These are phyloP conservation scores for Drosophila nigritarsus DNA, from an alignment of 2,888 invertebrate genomes.

Conservation along the genomic window DNA sequence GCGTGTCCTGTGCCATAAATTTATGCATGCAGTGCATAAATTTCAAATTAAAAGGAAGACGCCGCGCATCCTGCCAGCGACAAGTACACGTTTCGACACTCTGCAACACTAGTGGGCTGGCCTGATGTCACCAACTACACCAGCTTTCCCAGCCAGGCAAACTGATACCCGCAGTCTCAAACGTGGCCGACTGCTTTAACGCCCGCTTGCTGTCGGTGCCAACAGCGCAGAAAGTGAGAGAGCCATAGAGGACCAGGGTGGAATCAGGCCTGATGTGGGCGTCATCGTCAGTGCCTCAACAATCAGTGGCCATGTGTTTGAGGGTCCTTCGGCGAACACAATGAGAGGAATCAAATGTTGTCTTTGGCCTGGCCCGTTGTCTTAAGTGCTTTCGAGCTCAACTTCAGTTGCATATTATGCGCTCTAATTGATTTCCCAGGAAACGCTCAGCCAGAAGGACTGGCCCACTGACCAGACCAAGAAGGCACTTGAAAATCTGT, in stretches of 20 bases:
- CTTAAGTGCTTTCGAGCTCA: conserved; percentile 53
- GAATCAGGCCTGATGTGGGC: conserved; percentile 45
- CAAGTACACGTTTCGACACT: conserved; percentile 81
- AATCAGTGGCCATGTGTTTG: conserved; percentile 45
- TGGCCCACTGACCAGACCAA: conserved; percentile 27
- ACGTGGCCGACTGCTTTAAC: conserved; percentile 39
- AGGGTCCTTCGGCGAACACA: conserved; percentile 30
- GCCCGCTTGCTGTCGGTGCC: conserved; percentile 46
- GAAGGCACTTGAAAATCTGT: conserved; percentile 8
- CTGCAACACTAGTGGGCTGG: conserved; percentile 65
- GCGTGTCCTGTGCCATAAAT: conserved; percentile 76
- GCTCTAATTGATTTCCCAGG: conserved; percentile 67
- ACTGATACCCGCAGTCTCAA: conserved; percentile 44
- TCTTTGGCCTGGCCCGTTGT: conserved; percentile 25
- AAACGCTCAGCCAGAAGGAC: conserved; percentile 24
- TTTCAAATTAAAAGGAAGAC: conserved; percentile 78
- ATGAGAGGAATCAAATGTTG: conserved; percentile 57
- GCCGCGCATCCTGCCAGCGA: conserved; percentile 66
- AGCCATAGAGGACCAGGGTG: not conserved
- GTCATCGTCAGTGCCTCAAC: conserved; percentile 29
- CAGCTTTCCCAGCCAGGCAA: conserved; percentile 12
- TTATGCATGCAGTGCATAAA: conserved; percentile 80
- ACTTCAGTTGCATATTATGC: conserved; percentile 62
- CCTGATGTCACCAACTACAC: conserved; percentile 6
- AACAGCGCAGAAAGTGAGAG: conserved; percentile 27